phyloP scores from a whole-genome alignment of 1,140 invertebrate species.

The Calliphora vicina region DNA sequence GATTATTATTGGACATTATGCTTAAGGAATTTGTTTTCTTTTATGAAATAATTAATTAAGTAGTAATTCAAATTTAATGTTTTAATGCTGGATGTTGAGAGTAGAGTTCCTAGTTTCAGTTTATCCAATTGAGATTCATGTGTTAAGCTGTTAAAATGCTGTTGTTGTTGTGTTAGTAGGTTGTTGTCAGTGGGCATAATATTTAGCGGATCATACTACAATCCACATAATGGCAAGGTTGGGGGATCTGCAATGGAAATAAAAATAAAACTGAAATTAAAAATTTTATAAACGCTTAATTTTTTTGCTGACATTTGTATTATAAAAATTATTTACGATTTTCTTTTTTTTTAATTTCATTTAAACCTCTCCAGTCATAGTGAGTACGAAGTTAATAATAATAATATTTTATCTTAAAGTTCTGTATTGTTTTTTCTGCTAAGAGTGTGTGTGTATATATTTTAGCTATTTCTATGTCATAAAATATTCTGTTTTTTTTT shows the following conservation, averaged over 20 bases:
- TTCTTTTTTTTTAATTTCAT: background rate
- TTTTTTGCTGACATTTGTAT: background rate
- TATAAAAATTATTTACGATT: background rate
- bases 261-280: background rate
- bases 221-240: background rate
- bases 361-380: background rate
- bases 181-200: background rate
- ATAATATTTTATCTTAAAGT: too few species aligned
- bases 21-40: constrained; percentile 47
- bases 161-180: background rate
- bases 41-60: background rate
- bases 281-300: background rate
- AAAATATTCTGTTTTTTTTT: background rate
- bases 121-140: background rate
- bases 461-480: background rate
- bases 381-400: background rate
- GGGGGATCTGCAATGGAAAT: background rate
- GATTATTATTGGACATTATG: constrained; percentile 62
- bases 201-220: background rate
- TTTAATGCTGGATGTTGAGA: too few species aligned
- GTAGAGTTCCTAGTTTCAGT: background rate
- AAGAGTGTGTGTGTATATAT: background rate
- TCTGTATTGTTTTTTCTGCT: background rate
- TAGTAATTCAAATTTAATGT: too few species aligned
- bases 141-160: background rate